Base-by-base conservation (phyloP, 2,113 vertebrate species). In the Odobenus rosmarus region DNA sequence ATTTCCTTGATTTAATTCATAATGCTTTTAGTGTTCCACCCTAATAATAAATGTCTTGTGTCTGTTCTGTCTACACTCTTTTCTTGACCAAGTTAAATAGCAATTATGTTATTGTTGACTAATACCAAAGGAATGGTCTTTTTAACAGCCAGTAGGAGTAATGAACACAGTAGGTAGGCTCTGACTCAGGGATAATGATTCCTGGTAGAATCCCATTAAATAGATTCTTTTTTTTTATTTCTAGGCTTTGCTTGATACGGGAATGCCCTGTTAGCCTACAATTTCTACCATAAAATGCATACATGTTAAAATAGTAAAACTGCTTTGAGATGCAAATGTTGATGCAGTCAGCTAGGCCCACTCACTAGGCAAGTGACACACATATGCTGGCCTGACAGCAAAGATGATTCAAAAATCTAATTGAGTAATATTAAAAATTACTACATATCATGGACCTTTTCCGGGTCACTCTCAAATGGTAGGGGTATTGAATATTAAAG, bases 51-150 rank as follows among this genome's bases (percentile, higher is more conserved):
- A 13, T 94, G 14, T 92, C 84, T 93, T 88, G 28, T 94, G 64
- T 88, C 19, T 93, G 19, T 74, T 95, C 55, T 90, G 9, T 81
- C 59, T 64, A 31, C 19, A 61, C 31, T 91, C 55, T 97, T 90
- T 96, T 93, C 69, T 97, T 97, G 55, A 88, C 53, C 88, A 67
- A 19, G 36, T 97, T 93, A 76, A 95, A 77, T 77, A 69, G 39
- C 76, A 95, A 31, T 90, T 90, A 71, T 33, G 31, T 97, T 95
- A 51, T 53, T 97, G 88, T 79, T 92, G 79, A 93, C 74, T 97
- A 96, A 90, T 95, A 67, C 42, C 76, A 88, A 96, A 93, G 64
- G 90, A 95, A 97, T 90, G 72, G 74, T 97, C 33, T 88, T 33
- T 90, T 87, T 87, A 97, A 76, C 42, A 80, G 62, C 61, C 51